Evolutionary conservation across 2,113 vertebrate species (phyloP), one percentile per base, ranked within the genome.

Genomic region (Himantopus leucocephalus): DNA sequence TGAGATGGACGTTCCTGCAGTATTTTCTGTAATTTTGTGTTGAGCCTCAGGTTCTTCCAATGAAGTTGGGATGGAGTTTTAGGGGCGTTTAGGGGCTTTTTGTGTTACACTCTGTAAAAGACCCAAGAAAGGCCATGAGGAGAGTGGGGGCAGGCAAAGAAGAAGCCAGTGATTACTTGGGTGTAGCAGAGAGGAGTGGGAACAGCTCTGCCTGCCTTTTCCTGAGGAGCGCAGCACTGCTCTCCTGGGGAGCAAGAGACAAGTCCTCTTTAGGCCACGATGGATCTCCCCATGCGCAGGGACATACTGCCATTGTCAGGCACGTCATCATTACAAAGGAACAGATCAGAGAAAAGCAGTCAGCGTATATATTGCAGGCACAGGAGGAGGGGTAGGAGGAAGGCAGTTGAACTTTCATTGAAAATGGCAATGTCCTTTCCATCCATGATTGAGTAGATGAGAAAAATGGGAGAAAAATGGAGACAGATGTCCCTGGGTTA

Each of bases 291-390:
- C 1, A 0, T 9, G n/a, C 78, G 7, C 45, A 27, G 79, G 66
- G 30, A 21, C 1, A 1, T 23, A 0, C 63, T 35, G 72, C 63
- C 8, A 3, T 34, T 77, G 15, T 22, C 85, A 35, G 77, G 16
- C 2, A 0, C 3, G 16, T 13, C 60, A 62, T 21, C 4, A 1
- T 48, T 53, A 27, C 4, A 53, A 48, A n/a, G 87, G 58, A 70
- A 4, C 21, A 53, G 39, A 26, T 1, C 58, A 21, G 18, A 70
- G 58, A 27, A 67, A 83, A 55, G 23, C 14, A 56, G 63, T 60
- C 43, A 82, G 63, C 56, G 2, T 13, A 22, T 21, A 34, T 8
- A 62, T 2, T 10, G 55, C 50, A 58, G 85, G 37, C 73, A 43
- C 0, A 0, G 64, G 52, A 74, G 59, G 67, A 71, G 48, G 6